A percentile compares a stretch with the other conserved stretches of the same genome.
phyloP scores from a whole-genome alignment of 2,113 vertebrate genomes.

The Bostrychus sinensis region DNA sequence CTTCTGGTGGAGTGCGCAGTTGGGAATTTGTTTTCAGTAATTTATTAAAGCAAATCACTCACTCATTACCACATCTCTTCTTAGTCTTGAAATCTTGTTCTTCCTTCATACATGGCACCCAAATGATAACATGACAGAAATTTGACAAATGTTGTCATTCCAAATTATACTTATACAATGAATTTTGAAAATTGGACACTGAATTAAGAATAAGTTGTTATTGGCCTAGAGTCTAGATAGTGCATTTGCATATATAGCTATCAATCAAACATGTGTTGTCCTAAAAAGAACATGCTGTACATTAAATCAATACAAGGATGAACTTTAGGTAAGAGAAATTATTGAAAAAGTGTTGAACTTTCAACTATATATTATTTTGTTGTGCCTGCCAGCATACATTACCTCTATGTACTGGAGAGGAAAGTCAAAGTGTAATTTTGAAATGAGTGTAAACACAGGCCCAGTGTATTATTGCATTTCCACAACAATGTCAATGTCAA shows the following conservation, averaged over 20 bases:
- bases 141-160: not conserved
- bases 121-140: too few relatives aligned
- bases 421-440: too few relatives aligned
- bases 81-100: not conserved
- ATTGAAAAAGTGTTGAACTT: not conserved
- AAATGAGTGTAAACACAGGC: not conserved
- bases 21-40: slow-evolving; percentile 57
- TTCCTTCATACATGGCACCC: slow-evolving; percentile 1
- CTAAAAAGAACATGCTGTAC: not conserved
- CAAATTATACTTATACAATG: not conserved
- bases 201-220: too few relatives aligned
- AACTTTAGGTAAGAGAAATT: not conserved
- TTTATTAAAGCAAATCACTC: slow-evolving; percentile 60
- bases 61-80: slow-evolving; percentile 19
- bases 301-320: not conserved
- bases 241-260: not conserved
- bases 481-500: too few relatives aligned
- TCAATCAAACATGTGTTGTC: not conserved
- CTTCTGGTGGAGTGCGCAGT: slow-evolving; percentile 14
- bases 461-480: not conserved
- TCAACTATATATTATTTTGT: too few relatives aligned
- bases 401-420: not conserved
- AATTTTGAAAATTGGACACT: too few relatives aligned
- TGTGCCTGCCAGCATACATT: not conserved
- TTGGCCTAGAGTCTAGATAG: too few relatives aligned